phyloP scores from a whole-genome alignment of 1,140 invertebrate species.

The Paraescarpia echinospica region DNA sequence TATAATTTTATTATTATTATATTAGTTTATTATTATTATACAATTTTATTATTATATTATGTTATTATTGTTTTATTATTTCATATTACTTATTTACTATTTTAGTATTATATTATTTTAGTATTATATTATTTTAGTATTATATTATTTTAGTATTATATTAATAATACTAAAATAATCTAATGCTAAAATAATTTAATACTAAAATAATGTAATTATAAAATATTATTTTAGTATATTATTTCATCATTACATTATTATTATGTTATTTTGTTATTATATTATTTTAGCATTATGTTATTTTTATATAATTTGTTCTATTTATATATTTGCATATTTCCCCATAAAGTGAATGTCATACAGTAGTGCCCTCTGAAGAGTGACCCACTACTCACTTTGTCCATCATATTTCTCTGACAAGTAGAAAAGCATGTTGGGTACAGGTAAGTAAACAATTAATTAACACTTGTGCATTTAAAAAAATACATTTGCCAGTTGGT shows the following conservation, averaged over 20 bases:
- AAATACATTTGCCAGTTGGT: too few relatives aligned
- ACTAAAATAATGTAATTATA: too few relatives aligned
- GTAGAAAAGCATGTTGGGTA: too few relatives aligned
- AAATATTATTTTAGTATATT: too few relatives aligned
- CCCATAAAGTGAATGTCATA: neutral
- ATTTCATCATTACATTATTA: conserved; percentile 13
- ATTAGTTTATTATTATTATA: conserved; percentile 2
- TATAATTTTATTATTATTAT: neutral
- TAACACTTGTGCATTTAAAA: too few relatives aligned
- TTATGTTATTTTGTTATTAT: conserved; percentile 9
- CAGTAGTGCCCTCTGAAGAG: neutral
- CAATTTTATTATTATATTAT: conserved; percentile 7
- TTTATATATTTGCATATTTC: neutral
- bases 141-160: neutral
- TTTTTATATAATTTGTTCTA: neutral
- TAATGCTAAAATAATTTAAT: too few relatives aligned
- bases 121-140: too few relatives aligned
- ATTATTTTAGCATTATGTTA: too few relatives aligned
- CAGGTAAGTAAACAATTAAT: too few relatives aligned
- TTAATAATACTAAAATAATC: too few relatives aligned
- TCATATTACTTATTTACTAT: neutral
- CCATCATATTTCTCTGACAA: neutral
- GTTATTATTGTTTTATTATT: too few relatives aligned
- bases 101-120: conserved; percentile 16
- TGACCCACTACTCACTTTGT: too few relatives aligned